A percentile compares a stretch with the other conserved stretches of the same genome.
Evolutionary conservation across 2,797 vertebrate species (phyloP).

Genomic region (Amniataba percoides): DNA sequence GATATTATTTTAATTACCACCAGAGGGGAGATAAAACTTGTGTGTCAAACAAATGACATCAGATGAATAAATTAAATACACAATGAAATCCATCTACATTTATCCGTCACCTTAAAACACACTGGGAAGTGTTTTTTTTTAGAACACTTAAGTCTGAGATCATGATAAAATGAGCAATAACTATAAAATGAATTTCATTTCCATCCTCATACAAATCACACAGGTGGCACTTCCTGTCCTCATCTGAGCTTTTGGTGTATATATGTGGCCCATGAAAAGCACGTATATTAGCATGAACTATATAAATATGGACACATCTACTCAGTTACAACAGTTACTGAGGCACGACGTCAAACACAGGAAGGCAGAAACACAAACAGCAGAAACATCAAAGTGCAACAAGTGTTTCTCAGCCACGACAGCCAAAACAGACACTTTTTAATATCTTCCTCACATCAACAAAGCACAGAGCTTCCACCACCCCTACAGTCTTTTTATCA

Average conservation of each 20-base stretch:
- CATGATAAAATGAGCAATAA: background rate
- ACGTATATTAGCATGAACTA: background rate
- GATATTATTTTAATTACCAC: background rate
- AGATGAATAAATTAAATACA: background rate
- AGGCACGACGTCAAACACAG: background rate
- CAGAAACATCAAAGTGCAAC: background rate
- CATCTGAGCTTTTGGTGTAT: background rate
- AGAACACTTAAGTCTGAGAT: background rate
- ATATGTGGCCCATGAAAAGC: background rate
- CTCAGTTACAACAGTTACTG: background rate
- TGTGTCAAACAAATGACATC: background rate
- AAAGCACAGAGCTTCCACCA: background rate
- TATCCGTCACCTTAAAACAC: background rate
- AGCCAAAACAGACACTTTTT: background rate
- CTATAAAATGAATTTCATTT: background rate
- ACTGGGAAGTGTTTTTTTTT: background rate
- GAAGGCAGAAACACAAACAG: background rate
- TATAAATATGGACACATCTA: background rate
- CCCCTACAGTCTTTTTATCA: background rate
- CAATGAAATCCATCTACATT: background rate
- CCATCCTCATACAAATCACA: background rate
- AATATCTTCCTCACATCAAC: background rate
- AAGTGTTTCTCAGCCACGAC: background rate
- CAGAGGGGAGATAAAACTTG: background rate
- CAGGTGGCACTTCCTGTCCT: background rate